Conservation (phyloP, 2,113 vertebrate species). For the Poeciliopsis prolifica region DNA sequence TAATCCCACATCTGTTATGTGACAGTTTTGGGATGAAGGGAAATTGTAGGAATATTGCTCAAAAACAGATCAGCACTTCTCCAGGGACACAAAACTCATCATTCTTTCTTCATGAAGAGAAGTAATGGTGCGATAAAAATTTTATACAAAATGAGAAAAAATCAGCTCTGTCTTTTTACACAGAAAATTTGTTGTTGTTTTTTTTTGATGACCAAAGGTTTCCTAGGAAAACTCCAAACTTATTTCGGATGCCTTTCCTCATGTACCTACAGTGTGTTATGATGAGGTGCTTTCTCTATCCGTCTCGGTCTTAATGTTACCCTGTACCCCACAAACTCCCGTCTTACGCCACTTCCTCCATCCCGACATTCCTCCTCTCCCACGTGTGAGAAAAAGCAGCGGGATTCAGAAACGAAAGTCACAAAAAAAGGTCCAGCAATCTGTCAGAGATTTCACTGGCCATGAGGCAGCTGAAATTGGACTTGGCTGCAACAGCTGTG, state of each 20-base stretch:
- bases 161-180: background rate
- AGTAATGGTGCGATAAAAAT: conserved; percentile 21
- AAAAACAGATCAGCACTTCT: conserved; percentile 36
- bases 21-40: conserved; percentile 25
- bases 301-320: background rate
- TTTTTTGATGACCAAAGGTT: background rate
- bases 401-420: conserved; percentile 32
- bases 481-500: conserved; percentile 49
- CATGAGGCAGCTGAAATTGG: conserved; percentile 69
- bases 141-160: conserved; percentile 1
- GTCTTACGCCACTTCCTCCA: background rate
- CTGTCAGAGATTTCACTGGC: conserved; percentile 57
- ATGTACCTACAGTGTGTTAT: background rate
- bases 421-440: conserved; percentile 46
- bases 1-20: conserved; percentile 23
- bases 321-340: background rate
- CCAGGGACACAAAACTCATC: conserved; percentile 21
- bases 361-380: conserved; percentile 4
- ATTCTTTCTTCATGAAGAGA: conserved; percentile 10
- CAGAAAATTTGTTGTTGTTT: background rate
- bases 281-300: background rate
- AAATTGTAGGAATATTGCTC: conserved; percentile 27
- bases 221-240: background rate
- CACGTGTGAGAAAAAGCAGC: conserved; percentile 24
- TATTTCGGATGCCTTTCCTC: background rate